A percentile compares a stretch with the other conserved stretches of the same genome.
These are phyloP conservation scores for Noturus placidus DNA, from an alignment of 2,113 vertebrate genomes.

Conservation along the genomic window DNA sequence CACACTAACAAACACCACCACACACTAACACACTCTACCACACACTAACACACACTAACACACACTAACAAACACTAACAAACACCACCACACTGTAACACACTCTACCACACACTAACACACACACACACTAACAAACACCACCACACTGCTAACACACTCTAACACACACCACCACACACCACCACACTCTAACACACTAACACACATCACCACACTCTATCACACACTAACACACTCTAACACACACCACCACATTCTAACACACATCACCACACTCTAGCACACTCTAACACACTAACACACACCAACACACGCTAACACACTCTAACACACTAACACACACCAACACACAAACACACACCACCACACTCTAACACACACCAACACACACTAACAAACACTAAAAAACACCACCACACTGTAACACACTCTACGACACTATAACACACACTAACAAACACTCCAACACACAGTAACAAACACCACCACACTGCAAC, in stretches of 20 bases:
- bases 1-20: too few relatives aligned
- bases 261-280: background rate
- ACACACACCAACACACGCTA: background rate
- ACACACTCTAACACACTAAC: background rate
- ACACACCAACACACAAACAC: background rate
- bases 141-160: background rate
- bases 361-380: background rate
- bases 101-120: background rate
- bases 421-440: too few relatives aligned
- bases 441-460: too few relatives aligned
- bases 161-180: background rate
- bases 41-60: background rate
- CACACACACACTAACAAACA: too few relatives aligned
- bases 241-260: too few relatives aligned
- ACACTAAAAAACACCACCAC: background rate
- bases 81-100: too few relatives aligned
- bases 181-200: too few relatives aligned
- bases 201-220: background rate
- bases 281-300: background rate
- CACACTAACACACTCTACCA: slow-evolving; percentile 56
- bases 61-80: slow-evolving; percentile 40
- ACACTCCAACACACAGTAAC: too few relatives aligned
- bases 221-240: background rate
- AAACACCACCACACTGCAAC: slow-evolving; percentile 34
- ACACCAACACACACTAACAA: slow-evolving; percentile 35